phyloP scores from a whole-genome alignment of 2,797 vertebrate species.

The Oreochromis mossambicus region DNA sequence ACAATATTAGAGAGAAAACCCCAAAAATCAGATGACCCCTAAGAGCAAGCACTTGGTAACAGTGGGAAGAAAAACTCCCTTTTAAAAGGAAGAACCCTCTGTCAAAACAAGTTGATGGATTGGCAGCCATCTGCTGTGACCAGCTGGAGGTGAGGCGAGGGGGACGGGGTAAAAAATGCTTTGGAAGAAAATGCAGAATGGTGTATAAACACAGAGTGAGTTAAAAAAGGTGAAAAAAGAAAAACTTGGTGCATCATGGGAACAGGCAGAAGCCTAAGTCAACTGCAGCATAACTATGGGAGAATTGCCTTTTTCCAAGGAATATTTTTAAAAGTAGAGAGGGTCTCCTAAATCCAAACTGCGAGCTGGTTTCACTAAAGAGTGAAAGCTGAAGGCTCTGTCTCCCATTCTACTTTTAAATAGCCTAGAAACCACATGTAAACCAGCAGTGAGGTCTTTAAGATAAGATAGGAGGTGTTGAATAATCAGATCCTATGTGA shows the following conservation, averaged over 20 bases:
- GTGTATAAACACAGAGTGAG: neutral
- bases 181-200: neutral
- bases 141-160: neutral
- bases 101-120: neutral
- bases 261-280: neutral
- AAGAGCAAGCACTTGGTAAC: neutral
- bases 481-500: neutral
- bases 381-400: neutral
- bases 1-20: neutral
- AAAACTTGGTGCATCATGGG: neutral
- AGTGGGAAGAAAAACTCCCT: neutral
- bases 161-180: neutral
- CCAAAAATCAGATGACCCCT: neutral
- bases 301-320: neutral
- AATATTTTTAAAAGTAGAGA: neutral
- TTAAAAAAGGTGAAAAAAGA: neutral
- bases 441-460: neutral
- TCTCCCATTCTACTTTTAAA: neutral
- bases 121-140: neutral
- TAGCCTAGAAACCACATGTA: neutral
- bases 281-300: neutral
- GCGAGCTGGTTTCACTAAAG: neutral
- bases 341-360: neutral
- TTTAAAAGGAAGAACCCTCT: neutral
- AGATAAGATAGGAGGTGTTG: neutral